Evolutionary conservation across 2,113 vertebrate species (phyloP).

Genomic region (Centrocercus urophasianus): DNA sequence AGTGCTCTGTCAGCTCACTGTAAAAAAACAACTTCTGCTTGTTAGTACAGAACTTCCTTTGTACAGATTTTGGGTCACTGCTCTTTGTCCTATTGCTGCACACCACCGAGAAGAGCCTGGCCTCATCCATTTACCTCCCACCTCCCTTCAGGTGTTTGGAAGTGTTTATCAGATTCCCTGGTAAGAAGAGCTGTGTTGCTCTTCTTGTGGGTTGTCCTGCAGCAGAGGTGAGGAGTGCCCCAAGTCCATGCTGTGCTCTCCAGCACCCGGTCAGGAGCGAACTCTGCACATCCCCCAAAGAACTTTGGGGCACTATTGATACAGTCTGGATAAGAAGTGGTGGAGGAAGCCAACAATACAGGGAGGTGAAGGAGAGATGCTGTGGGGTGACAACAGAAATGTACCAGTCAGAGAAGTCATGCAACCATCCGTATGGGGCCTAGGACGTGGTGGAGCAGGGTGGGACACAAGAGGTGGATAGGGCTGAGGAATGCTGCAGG

Average conservation of each 20-base stretch:
- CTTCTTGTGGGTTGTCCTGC: background rate
- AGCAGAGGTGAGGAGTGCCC: background rate
- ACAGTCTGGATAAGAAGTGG: background rate
- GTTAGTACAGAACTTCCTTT: too few relatives aligned
- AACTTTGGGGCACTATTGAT: background rate
- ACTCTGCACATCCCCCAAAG: background rate
- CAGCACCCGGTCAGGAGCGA: fast-evolving
- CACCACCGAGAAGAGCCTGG: too few relatives aligned
- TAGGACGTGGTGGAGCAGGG: background rate
- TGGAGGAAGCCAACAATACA: background rate
- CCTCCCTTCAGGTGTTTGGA: too few relatives aligned
- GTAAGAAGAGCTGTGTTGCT: background rate
- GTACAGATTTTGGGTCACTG: too few relatives aligned
- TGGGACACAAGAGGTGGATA: background rate
- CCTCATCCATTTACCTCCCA: too few relatives aligned
- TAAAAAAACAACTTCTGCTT: too few relatives aligned
- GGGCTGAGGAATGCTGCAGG: background rate
- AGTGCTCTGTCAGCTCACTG: too few relatives aligned
- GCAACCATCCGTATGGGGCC: background rate
- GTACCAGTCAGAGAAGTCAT: background rate
- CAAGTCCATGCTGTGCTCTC: background rate
- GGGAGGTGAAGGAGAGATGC: background rate
- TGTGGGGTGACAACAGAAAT: background rate
- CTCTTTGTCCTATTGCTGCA: too few relatives aligned
- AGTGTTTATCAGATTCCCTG: too few relatives aligned